Conservation (phyloP, 1,140 invertebrate genomes). For the Achatina immaculata region DNA sequence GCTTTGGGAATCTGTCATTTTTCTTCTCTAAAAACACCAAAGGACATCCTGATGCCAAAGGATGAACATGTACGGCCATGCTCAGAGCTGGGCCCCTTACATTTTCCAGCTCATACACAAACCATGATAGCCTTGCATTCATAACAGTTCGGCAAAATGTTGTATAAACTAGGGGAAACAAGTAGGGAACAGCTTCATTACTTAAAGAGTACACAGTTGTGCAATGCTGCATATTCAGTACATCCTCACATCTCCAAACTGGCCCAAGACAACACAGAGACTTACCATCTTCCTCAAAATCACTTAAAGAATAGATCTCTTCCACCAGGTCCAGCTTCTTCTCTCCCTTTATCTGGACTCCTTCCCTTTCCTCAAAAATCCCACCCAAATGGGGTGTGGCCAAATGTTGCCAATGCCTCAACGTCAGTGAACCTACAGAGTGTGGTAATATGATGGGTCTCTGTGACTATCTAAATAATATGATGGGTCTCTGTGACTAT, state of each 20-base stretch:
- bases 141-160: neutral
- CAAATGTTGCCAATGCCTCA: constrained; percentile 86
- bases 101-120: no score
- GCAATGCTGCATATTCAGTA: neutral
- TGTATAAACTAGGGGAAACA: neutral
- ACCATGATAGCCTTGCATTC: no score
- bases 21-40: no score
- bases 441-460: no score
- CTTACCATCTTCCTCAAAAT: constrained; percentile 87
- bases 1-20: no score
- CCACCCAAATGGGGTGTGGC: constrained; percentile 93
- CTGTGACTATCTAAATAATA: no score
- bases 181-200: no score
- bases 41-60: no score
- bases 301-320: constrained; percentile 83
- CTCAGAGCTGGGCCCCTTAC: no score
- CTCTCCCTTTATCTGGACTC: constrained; percentile 88
- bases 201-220: no score
- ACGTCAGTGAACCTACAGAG: constrained; percentile 58
- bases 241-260: neutral
- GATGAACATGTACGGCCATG: no score
- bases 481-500: no score
- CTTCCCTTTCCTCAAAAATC: constrained; percentile 89
- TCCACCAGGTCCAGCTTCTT: constrained; percentile 81
- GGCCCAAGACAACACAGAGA: neutral